Conservation (phyloP, 2,888 invertebrate genomes). For the Erebia aethiops region DNA sequence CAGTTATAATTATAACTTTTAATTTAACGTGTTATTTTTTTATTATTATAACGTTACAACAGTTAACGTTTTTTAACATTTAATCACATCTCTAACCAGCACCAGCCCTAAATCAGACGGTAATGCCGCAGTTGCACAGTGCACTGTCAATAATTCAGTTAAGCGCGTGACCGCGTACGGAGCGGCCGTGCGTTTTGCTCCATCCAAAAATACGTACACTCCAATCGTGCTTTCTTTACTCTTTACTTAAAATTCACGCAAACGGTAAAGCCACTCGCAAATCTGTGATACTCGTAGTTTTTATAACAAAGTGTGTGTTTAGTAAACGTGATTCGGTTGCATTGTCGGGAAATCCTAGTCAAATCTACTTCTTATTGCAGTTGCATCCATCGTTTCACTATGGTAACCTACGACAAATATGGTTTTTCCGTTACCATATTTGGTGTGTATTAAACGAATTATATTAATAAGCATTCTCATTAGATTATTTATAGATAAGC, state of each 20-base stretch:
- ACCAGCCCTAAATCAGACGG: slow-evolving; percentile 45
- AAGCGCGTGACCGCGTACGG: slow-evolving; percentile 68
- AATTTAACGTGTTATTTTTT: too few relatives aligned
- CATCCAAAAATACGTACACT: slow-evolving; percentile 14
- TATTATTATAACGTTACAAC: too few relatives aligned
- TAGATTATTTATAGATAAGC: slow-evolving; percentile 9
- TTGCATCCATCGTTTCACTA: slow-evolving; percentile 50
- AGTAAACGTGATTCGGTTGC: slow-evolving; percentile 48
- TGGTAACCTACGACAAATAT: slow-evolving; percentile 34
- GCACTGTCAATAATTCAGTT: slow-evolving; percentile 73
- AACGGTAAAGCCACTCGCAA: slow-evolving; percentile 24
- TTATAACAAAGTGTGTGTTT: slow-evolving; percentile 44
- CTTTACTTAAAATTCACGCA: slow-evolving; percentile 30
- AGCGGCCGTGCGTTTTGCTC: slow-evolving; percentile 52
- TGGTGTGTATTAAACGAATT: slow-evolving; percentile 25
- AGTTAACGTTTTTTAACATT: too few relatives aligned
- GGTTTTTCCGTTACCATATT: slow-evolving; percentile 29
- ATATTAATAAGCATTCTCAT: slow-evolving; percentile 9
- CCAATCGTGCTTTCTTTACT: slow-evolving; percentile 27
- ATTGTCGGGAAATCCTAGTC: slow-evolving; percentile 48
- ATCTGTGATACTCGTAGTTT: slow-evolving; percentile 37
- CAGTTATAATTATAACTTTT: too few relatives aligned
- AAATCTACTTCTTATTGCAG: slow-evolving; percentile 43
- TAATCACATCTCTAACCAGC: too few relatives aligned
- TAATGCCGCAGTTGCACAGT: slow-evolving; percentile 58